These are phyloP conservation scores for Cariama cristata DNA, from an alignment of 2,113 vertebrate species.

Conservation along the genomic window DNA sequence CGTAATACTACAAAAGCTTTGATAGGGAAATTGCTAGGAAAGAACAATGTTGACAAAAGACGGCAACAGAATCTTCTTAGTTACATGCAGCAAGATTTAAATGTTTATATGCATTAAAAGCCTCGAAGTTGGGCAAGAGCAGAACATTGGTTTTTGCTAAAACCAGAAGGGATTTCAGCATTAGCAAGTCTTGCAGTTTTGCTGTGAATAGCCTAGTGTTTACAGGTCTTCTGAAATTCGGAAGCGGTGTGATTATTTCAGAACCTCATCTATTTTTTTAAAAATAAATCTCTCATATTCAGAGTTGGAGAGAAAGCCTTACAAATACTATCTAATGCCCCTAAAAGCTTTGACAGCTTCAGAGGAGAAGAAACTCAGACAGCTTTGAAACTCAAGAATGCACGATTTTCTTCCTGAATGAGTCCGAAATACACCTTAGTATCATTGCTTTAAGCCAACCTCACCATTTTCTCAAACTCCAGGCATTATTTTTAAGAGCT, in stretches of 20 bases:
- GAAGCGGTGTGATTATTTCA: neutral
- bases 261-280: neutral
- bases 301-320: neutral
- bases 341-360: neutral
- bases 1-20: neutral
- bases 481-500: neutral
- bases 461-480: neutral
- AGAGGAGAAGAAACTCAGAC: neutral
- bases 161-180: neutral
- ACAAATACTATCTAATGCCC: neutral
- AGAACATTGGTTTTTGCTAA: neutral
- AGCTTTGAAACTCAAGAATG: neutral
- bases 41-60: neutral
- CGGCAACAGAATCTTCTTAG: neutral
- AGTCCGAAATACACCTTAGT: neutral
- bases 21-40: slow-evolving; percentile 23
- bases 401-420: neutral
- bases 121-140: neutral
- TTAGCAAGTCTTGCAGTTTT: neutral
- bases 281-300: neutral
- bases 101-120: neutral
- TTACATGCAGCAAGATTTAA: neutral
- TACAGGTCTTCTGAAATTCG: neutral
- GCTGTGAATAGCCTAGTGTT: neutral
- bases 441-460: neutral